Conservation (phyloP, 2,888 invertebrate species). For the Trachelus stipa region DNA sequence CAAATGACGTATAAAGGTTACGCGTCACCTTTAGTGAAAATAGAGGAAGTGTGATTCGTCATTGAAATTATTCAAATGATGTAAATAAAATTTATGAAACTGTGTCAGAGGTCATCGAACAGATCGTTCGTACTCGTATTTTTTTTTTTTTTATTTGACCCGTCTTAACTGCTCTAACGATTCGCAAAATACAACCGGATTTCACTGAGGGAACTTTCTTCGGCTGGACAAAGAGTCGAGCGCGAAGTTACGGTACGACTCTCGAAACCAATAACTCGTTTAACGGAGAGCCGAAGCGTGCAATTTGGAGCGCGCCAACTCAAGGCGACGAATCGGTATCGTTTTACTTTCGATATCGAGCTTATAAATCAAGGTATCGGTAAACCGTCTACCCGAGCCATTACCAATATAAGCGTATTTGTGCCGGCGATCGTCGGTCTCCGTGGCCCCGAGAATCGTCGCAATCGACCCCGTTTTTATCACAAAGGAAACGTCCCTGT, state of each 20-base stretch:
- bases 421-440: constrained; percentile 18
- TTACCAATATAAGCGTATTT: background rate
- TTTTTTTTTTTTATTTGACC: background rate
- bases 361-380: constrained; percentile 2
- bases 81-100: constrained; percentile 20
- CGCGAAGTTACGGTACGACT: background rate
- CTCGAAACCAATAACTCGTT: background rate
- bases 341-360: constrained; percentile 8
- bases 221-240: background rate
- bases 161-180: background rate
- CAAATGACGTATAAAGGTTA: background rate
- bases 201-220: constrained; percentile 2
- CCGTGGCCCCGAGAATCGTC: constrained; percentile 40
- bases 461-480: constrained; percentile 45
- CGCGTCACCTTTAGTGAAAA: background rate
- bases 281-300: background rate
- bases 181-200: background rate
- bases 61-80: background rate
- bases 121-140: background rate
- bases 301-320: constrained; percentile 4
- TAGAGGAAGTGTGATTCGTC: background rate
- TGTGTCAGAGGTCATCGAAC: constrained; percentile 20
- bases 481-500: constrained; percentile 36
- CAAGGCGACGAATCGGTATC: constrained; percentile 4
- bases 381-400: background rate